Base-by-base conservation (phyloP, 2,113 vertebrate genomes). In the Sturnira hondurensis region DNA sequence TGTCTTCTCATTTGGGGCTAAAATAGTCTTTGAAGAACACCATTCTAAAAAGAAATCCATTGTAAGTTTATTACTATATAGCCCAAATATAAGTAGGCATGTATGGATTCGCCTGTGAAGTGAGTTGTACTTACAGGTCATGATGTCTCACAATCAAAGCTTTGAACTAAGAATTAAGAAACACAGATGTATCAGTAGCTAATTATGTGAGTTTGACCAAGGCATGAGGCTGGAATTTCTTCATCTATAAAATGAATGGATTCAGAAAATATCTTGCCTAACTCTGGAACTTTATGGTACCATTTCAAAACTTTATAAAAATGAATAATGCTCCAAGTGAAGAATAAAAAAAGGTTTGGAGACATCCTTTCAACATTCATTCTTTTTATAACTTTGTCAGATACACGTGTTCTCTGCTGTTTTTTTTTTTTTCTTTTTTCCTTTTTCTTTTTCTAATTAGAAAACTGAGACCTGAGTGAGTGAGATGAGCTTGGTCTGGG, bases 251-350 rank as follows among this genome's bases (percentile, higher is more conserved):
- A 92, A 54, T 73, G 36, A 86, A 31, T 33, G 17, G 36, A 93
- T 16, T 68, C 58, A 83, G 33, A 43, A 16, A 83, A 47, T 63
- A 41, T n/a, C 61, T 50, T 61, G 63, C 22, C 54, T 86, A 77
- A 76, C 65, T 45, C 58, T 56, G 36, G 11, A 82, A 80, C 12
- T 76, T 88, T 19, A 73, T 58, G 91, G 13, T 82, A 77, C 52
- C 85, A 52, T 96, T 93, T 38, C 43, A 89, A 47, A 92, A 50
- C 24, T 91, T 87, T 80, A 41, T 52, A 81, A 87, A 95, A 78
- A 63, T 38, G 47, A 89, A 22, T 24, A 45, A 36, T 50, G n/a
- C 38, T 38, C 36, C 36, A 11, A 36, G 26, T 47, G n/a, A 87
- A 52, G 15, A 70, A 33, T 38, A 14, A 33, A 65, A 61, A 63